A percentile compares a stretch with the other conserved stretches of the same genome.
Evolutionary conservation across 2,113 vertebrate genomes (phyloP).

Genomic region (Cyprinodon brontotheroides): DNA sequence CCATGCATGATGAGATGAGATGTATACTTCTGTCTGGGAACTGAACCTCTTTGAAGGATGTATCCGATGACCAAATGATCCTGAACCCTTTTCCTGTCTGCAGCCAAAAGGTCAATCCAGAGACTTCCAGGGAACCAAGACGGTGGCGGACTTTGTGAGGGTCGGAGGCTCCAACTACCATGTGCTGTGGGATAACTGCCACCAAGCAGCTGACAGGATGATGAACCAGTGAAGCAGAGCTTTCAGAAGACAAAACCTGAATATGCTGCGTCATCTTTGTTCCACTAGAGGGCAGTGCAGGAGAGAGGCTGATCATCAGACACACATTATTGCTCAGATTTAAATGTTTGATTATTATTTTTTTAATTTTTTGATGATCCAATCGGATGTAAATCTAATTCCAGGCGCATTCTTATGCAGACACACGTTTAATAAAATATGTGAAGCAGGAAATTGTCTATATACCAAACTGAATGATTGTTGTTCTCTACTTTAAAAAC

Average conservation of each 20-base stretch:
- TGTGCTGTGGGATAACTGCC: not conserved
- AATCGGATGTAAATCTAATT: too few relatives aligned
- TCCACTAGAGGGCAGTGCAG: slow-evolving; percentile 6
- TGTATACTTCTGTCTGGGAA: not conserved
- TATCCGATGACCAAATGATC: not conserved
- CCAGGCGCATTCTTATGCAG: too few relatives aligned
- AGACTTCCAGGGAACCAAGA: not conserved
- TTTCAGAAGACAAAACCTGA: not conserved
- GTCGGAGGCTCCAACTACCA: slow-evolving; percentile 1
- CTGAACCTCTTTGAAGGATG: too few relatives aligned
- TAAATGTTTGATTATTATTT: too few relatives aligned
- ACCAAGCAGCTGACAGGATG: not conserved
- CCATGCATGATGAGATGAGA: too few relatives aligned
- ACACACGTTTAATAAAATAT: too few relatives aligned
- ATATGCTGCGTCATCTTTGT: not conserved
- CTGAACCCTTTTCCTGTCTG: not conserved
- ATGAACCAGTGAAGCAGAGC: slow-evolving; percentile 3
- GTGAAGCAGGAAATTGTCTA: too few relatives aligned
- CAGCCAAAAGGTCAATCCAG: not conserved
- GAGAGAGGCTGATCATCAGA: not conserved
- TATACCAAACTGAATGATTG: too few relatives aligned
- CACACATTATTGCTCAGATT: too few relatives aligned
- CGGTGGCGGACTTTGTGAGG: slow-evolving; percentile 8
- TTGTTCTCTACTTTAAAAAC: too few relatives aligned
- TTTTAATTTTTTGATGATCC: too few relatives aligned